A percentile compares a stretch with the other conserved stretches of the same genome.
phyloP scores from a whole-genome alignment of 2,888 invertebrate species.

The Emesis castigata region DNA sequence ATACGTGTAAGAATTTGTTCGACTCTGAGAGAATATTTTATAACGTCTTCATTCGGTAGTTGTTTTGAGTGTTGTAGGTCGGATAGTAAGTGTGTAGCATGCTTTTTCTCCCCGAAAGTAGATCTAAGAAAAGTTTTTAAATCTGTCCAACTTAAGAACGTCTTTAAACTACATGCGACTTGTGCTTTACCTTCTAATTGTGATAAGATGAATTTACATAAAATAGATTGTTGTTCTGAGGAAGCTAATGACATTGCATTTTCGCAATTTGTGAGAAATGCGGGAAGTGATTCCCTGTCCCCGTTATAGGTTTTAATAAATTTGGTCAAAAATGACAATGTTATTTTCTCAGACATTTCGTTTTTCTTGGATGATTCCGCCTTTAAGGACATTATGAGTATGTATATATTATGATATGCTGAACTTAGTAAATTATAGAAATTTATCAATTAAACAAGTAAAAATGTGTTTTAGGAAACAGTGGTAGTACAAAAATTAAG shows the following conservation, averaged over 20 bases:
- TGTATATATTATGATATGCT: background rate
- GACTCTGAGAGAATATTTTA: too few species aligned
- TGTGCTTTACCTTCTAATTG: too few species aligned
- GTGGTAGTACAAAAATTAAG: too few species aligned
- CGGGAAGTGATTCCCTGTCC: slow-evolving; percentile 13
- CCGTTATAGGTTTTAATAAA: slow-evolving; percentile 25
- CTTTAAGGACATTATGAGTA: background rate
- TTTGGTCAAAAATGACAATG: background rate
- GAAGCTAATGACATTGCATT: slow-evolving; percentile 35
- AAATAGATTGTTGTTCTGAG: slow-evolving; percentile 10
- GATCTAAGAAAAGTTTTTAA: too few species aligned
- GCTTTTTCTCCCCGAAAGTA: too few species aligned
- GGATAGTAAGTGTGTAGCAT: too few species aligned
- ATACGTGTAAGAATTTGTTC: too few species aligned
- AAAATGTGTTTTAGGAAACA: background rate
- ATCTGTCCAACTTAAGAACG: too few species aligned
- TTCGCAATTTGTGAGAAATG: slow-evolving; percentile 46
- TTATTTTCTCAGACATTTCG: background rate
- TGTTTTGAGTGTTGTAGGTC: too few species aligned
- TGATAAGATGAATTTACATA: slow-evolving; percentile 35
- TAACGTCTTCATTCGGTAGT: too few species aligned
- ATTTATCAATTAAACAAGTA: background rate
- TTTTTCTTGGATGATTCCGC: background rate
- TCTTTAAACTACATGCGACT: too few species aligned
- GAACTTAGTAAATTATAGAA: too few species aligned